Conservation (phyloP, 2,113 vertebrate species). For the Zeus faber region DNA sequence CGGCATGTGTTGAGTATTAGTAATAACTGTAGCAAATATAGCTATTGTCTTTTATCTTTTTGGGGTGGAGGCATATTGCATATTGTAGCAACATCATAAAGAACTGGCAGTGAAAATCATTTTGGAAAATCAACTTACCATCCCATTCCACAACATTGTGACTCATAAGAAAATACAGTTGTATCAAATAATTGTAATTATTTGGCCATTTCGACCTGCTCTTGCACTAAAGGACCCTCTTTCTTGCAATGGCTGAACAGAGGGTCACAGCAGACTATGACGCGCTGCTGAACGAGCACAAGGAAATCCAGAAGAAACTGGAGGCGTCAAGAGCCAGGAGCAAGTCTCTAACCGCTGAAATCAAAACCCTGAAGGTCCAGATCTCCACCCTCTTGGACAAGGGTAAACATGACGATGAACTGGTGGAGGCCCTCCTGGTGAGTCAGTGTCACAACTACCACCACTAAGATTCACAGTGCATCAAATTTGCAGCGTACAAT, state of each 20-base stretch:
- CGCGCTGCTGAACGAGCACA: constrained; percentile 75
- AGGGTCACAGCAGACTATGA: constrained; percentile 76
- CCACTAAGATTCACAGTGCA: not conserved
- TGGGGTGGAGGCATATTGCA: too few relatives aligned
- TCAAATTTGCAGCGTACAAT: too few relatives aligned
- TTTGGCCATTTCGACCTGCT: not conserved
- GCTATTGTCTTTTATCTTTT: not conserved
- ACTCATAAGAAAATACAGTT: too few relatives aligned
- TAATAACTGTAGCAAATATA: too few relatives aligned
- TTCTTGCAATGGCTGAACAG: constrained; percentile 44
- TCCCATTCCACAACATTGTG: too few relatives aligned
- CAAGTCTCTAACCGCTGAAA: constrained; percentile 77
- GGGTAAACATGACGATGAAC: constrained; percentile 85
- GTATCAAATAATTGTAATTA: not conserved
- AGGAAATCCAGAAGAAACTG: constrained; percentile 79
- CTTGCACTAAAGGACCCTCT: not conserved
- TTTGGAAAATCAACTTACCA: too few relatives aligned
- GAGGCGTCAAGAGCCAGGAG: constrained; percentile 82
- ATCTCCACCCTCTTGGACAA: constrained; percentile 84
- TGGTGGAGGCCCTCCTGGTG: constrained; percentile 87
- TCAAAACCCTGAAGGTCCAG: constrained; percentile 82
- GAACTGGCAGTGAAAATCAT: too few relatives aligned
- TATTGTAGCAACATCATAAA: too few relatives aligned
- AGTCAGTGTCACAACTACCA: constrained; percentile 13
- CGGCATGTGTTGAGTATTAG: too few relatives aligned